These are phyloP conservation scores for Ceratitis capitata DNA, from an alignment of 1,140 invertebrate genomes.

Conservation along the genomic window DNA sequence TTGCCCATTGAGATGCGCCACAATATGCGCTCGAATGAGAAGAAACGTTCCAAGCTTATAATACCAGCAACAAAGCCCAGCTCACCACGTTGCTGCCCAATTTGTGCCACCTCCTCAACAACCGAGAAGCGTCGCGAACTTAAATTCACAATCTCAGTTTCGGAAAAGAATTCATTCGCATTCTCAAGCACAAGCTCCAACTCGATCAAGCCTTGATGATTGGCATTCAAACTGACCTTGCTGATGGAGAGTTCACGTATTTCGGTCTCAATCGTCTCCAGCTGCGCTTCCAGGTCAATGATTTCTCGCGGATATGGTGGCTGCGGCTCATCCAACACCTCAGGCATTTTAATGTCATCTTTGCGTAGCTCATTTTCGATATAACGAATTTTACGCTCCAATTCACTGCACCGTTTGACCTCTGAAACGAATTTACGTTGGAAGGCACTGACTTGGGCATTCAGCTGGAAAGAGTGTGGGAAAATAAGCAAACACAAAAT, in stretches of 20 bases:
- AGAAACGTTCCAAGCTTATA: conserved; percentile 74
- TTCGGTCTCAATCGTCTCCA: conserved; percentile 94
- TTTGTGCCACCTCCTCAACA: conserved; percentile 82
- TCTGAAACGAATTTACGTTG: conserved; percentile 96
- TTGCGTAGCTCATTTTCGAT: conserved; percentile 94
- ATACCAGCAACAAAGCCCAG: conserved; percentile 74
- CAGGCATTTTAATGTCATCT: conserved; percentile 81
- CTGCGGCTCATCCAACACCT: conserved; percentile 89
- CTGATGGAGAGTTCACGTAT: conserved; percentile 93
- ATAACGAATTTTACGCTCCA: conserved; percentile 92
- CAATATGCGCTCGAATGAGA: conserved; percentile 83
- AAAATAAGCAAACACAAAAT: conserved; percentile 18
- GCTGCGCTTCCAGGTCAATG: conserved; percentile 84
- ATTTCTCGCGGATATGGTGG: conserved; percentile 97
- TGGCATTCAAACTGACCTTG: conserved; percentile 91
- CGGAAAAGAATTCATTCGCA: conserved; percentile 73
- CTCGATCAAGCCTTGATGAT: conserved; percentile 93
- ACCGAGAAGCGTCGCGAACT: conserved; percentile 82
- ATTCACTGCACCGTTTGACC: conserved; percentile 91
- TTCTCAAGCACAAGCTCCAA: conserved; percentile 92
- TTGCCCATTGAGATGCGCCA: conserved; percentile 80
- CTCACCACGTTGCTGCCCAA: conserved; percentile 74
- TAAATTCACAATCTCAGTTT: conserved; percentile 53
- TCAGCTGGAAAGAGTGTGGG: conserved; percentile 72
- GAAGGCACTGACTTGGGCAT: conserved; percentile 92